A percentile compares a stretch with the other conserved stretches of the same genome.
Conservation (phyloP, 92 coral and sea anemone species). For the Epizoanthus stellaris region DNA sequence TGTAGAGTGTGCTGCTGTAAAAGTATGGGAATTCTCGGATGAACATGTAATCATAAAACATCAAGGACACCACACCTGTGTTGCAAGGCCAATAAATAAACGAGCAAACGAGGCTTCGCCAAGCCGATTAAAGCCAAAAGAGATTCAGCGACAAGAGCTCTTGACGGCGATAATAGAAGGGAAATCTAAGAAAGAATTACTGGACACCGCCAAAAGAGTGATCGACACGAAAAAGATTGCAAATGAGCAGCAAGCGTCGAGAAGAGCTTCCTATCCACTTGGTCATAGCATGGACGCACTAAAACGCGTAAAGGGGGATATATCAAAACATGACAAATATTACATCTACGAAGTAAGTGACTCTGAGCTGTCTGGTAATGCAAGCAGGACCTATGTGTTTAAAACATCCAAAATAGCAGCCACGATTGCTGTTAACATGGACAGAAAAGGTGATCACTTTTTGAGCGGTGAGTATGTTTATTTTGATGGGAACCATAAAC, state of each 20-base stretch:
- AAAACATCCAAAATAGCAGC: conserved; percentile 4
- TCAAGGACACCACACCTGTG: conserved; percentile 7
- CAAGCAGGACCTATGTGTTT: not conserved
- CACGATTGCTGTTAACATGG: conserved; percentile 26
- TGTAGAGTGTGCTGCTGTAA: not conserved
- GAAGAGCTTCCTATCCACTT: conserved; percentile 9
- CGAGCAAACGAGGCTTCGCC: not conserved
- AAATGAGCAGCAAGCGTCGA: conserved; percentile 15
- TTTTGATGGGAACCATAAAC: too few species aligned
- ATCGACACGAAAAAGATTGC: conserved; percentile 13
- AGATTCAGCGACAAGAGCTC: too few species aligned
- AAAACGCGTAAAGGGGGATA: too few species aligned
- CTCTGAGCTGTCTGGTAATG: too few species aligned
- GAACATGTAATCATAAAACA: conserved; percentile 21
- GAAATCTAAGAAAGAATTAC: not conserved
- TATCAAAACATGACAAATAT: too few species aligned
- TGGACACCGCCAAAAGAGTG: not conserved
- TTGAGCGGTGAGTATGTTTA: not conserved
- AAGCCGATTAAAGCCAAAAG: too few species aligned
- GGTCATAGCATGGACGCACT: not conserved
- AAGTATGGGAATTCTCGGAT: conserved; percentile 13
- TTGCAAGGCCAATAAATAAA: not conserved
- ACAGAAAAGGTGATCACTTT: conserved; percentile 11
- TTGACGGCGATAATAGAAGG: not conserved
- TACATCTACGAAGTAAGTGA: too few species aligned